Base-by-base conservation (phyloP, 1,140 invertebrate genomes). In the Conus betulinus region DNA sequence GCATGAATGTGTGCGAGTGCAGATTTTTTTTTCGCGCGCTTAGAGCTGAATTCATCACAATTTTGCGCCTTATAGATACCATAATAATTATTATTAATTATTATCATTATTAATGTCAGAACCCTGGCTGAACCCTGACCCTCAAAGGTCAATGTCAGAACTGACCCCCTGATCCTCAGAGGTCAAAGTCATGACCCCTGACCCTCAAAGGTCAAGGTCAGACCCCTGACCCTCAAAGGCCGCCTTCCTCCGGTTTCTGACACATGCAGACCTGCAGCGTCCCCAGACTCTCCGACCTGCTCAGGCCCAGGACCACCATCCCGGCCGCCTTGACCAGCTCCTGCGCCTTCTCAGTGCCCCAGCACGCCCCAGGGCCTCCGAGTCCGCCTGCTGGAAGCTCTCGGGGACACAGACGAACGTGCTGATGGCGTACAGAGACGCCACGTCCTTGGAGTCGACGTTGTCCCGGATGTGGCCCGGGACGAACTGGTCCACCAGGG, bases 361-460 rank as follows among this genome's bases (percentile, higher is more conserved):
- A 76, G 39, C 27, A 51, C 17, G 71, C 63, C 11, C 85, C 67
- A 87, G 27, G 0, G 85, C 23, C 11, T n/a, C 13, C 13, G 17
- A 71, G 67, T n/a, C 67, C 0, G 25, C 57, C 20, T 20, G 10
- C n/a, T 55, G 27, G 67, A 15, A 74, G 85, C 63, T 87, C 13
- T 87, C 85, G 8, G 85, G 85, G 6, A 87, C 53, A 39, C 85
- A 87, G 15, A 87, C 0, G 52, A 87, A 76, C 13, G 71, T 39
- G 71, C 85, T 87, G 3, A 55, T 5, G 13, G 27, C 67, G 67
- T 87, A 87, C 25, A 76, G 51, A 39, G 53, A 76, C 11, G 67
- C 67, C 23, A n/a, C 17, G 51, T 23, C 51, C 27, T 23, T 52
- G 23, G 53, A 39, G 39, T 39, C 39, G 39, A 86, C 39, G 84